These are phyloP conservation scores for Drosophila falleni DNA, from an alignment of 2,888 invertebrate species.

Conservation along the genomic window DNA sequence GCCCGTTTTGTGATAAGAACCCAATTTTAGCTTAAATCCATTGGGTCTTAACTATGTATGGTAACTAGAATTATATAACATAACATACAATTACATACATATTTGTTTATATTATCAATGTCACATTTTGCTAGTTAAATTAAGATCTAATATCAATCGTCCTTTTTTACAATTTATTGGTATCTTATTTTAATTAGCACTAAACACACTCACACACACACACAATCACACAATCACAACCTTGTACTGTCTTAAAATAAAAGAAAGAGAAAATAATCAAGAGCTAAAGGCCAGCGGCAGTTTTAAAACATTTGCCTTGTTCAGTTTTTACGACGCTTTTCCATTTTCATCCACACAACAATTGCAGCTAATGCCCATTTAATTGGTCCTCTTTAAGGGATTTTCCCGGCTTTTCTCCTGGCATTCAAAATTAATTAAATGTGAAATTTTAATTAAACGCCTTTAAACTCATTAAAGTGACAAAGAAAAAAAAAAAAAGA, in stretches of 20 bases:
- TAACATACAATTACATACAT: neutral
- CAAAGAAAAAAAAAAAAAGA: neutral
- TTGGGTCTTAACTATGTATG: neutral
- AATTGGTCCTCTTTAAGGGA: constrained; percentile 61
- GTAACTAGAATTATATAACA: constrained; percentile 7
- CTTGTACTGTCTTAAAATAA: constrained; percentile 26
- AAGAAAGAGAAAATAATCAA: constrained; percentile 35
- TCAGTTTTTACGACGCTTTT: constrained; percentile 15
- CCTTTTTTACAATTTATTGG: neutral
- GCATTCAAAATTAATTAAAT: constrained; percentile 48
- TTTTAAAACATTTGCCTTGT: constrained; percentile 37
- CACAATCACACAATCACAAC: constrained; percentile 14
- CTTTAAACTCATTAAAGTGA: constrained; percentile 13
- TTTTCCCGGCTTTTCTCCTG: constrained; percentile 24
- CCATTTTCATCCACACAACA: constrained; percentile 2
- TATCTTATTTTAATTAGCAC: neutral
- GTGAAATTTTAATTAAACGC: constrained; percentile 42
- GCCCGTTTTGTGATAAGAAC: constrained; percentile 39
- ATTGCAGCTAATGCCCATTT: constrained; percentile 64
- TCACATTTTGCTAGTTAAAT: neutral
- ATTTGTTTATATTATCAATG: neutral
- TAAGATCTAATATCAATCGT: neutral
- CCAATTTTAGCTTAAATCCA: constrained; percentile 34
- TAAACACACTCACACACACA: neutral
- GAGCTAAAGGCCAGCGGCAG: constrained; percentile 31